Conservation (phyloP, 2,888 invertebrate species). For the Epistrophe eligans region DNA sequence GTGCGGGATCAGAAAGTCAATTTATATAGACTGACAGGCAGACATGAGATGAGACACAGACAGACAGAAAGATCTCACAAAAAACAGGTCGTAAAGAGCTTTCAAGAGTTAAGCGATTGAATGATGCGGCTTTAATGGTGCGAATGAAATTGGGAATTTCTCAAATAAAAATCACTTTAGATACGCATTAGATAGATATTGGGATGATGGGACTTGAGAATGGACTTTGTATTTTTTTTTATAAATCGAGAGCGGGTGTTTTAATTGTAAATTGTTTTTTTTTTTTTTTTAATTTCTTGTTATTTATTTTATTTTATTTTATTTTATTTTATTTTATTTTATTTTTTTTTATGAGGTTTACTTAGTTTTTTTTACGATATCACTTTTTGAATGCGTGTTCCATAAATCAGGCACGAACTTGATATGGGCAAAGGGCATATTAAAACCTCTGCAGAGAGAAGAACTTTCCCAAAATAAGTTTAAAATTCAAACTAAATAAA, state of each 20-base stretch:
- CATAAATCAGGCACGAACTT: neutral
- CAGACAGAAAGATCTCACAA: neutral
- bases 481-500: neutral
- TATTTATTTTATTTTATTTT: too few relatives aligned
- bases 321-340: neutral
- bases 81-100: slow-evolving; percentile 60
- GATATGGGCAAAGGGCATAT: neutral
- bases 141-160: slow-evolving; percentile 46
- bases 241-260: slow-evolving; percentile 37
- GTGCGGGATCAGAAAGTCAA: slow-evolving; percentile 20
- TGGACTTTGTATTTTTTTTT: neutral
- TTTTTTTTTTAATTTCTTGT: neutral
- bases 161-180: slow-evolving; percentile 27
- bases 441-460: neutral
- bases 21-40: neutral
- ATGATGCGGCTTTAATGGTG: slow-evolving; percentile 58
- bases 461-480: slow-evolving; percentile 9
- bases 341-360: slow-evolving; percentile 3
- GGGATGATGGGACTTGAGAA: slow-evolving; percentile 7
- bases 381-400: slow-evolving; percentile 7
- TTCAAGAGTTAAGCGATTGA: slow-evolving; percentile 59
- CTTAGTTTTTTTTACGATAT: slow-evolving; percentile 16
- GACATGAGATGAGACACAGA: neutral
- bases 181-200: neutral
- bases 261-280: slow-evolving; percentile 11